Evolutionary conservation across 2,113 vertebrate species (phyloP).

Genomic region (Phalacrocorax carbo): DNA sequence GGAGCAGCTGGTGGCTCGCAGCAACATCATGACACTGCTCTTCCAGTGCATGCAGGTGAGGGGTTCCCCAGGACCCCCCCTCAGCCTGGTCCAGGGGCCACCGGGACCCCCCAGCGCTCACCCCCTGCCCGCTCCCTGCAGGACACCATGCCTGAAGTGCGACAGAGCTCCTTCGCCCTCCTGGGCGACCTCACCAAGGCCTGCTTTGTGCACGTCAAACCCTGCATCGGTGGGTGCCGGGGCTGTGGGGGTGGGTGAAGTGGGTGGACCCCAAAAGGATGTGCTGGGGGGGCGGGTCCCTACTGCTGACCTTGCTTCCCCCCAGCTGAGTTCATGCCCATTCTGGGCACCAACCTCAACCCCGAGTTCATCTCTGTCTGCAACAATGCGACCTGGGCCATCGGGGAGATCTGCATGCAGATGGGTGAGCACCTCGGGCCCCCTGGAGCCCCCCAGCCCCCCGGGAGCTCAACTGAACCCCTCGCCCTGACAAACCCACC

Average conservation of each 20-base stretch:
- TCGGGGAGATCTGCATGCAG: slow-evolving; percentile 97
- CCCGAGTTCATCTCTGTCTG: slow-evolving; percentile 96
- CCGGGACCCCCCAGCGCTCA: fast-evolving
- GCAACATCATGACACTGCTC: slow-evolving; percentile 94
- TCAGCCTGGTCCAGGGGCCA: not conserved
- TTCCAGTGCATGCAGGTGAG: slow-evolving; percentile 97
- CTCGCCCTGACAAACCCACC: not conserved
- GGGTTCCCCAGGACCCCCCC: too few relatives aligned
- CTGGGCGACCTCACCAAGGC: slow-evolving; percentile 94
- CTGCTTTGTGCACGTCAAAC: slow-evolving; percentile 94
- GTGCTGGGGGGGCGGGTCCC: too few relatives aligned
- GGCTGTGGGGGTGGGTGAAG: not conserved
- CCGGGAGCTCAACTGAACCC: not conserved
- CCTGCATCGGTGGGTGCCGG: slow-evolving; percentile 85
- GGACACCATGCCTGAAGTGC: slow-evolving; percentile 96
- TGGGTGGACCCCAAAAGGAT: not conserved
- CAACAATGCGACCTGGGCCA: slow-evolving; percentile 97
- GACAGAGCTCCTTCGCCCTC: slow-evolving; percentile 93
- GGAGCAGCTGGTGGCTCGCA: slow-evolving; percentile 90
- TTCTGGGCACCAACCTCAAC: slow-evolving; percentile 95
- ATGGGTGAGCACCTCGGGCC: slow-evolving; percentile 80
- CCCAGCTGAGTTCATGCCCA: slow-evolving; percentile 95
- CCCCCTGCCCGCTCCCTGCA: not conserved
- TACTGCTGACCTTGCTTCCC: not conserved
- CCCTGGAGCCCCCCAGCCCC: not conserved